phyloP scores from a whole-genome alignment of 2,888 invertebrate species.

The Tuberolachnus salignus region DNA sequence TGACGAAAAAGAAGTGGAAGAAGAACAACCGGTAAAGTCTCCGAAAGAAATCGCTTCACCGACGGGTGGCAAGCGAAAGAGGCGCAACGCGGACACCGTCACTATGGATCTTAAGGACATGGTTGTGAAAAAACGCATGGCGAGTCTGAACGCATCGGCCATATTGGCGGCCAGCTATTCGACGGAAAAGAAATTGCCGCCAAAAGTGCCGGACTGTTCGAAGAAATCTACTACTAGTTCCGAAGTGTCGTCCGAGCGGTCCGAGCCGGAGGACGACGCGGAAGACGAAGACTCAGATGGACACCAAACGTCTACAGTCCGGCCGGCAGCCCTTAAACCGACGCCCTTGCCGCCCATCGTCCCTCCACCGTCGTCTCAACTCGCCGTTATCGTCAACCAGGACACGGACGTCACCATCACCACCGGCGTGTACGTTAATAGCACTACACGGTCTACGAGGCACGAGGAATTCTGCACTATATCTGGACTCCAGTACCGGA shows the following conservation, averaged over 20 bases:
- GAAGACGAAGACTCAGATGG: conserved; percentile 62
- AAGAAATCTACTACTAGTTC: conserved; percentile 60
- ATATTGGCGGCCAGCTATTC: conserved; percentile 86
- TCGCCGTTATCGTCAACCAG: conserved; percentile 79
- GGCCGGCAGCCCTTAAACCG: neutral
- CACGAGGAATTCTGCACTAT: conserved; percentile 85
- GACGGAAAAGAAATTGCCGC: conserved; percentile 67
- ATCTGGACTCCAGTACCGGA: conserved; percentile 84
- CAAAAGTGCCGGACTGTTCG: conserved; percentile 53
- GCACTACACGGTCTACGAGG: conserved; percentile 75
- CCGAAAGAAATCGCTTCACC: conserved; percentile 41
- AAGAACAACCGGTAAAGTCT: conserved; percentile 59
- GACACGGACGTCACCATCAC: conserved; percentile 88
- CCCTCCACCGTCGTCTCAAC: conserved; percentile 51
- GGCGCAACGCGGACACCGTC: conserved; percentile 61
- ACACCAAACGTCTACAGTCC: neutral
- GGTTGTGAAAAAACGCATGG: conserved; percentile 89
- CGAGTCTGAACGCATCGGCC: conserved; percentile 87
- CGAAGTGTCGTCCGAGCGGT: conserved; percentile 63
- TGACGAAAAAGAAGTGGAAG: conserved; percentile 62
- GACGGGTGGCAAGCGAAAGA: conserved; percentile 45
- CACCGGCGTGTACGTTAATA: conserved; percentile 81
- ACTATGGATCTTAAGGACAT: conserved; percentile 73
- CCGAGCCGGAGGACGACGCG: conserved; percentile 63
- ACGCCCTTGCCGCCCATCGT: conserved; percentile 45